Percentiles rank a stretch among this genome's conserved stretches.
phyloP scores from a whole-genome alignment of 2,888 invertebrate genomes.

The Crocallis elinguaria region DNA sequence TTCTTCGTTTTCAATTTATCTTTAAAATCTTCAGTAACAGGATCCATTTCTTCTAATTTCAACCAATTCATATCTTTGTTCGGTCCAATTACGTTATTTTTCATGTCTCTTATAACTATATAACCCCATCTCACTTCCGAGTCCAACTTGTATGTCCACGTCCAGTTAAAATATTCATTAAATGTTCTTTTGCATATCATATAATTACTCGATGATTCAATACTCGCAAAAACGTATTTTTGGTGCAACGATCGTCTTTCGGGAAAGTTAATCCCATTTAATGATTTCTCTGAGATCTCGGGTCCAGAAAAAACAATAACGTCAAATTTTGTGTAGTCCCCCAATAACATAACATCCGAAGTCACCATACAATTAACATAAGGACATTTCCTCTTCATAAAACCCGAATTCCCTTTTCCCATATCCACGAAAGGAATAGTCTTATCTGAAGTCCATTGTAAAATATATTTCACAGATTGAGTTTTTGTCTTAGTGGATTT shows the following conservation, averaged over 20 bases:
- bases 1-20: conserved; percentile 45
- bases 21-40: conserved; percentile 50
- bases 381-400: conserved; percentile 54
- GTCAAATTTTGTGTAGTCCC: conserved; percentile 41
- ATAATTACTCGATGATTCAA: conserved; percentile 62
- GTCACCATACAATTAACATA: conserved; percentile 60
- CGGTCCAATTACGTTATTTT: conserved; percentile 59
- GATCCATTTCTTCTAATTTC: conserved; percentile 49
- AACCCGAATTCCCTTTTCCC: conserved; percentile 54
- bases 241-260: conserved; percentile 48
- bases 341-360: conserved; percentile 33
- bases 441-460: conserved; percentile 58
- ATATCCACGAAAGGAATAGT: conserved; percentile 59
- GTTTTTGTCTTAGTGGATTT: neutral
- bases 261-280: conserved; percentile 38
- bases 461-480: conserved; percentile 55
- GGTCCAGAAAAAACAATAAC: conserved; percentile 42
- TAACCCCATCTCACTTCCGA: conserved; percentile 63
- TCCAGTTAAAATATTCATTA: conserved; percentile 66
- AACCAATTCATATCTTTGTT: conserved; percentile 62
- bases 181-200: conserved; percentile 47
- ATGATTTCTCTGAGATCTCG: too few species aligned
- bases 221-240: conserved; percentile 61
- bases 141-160: conserved; percentile 62
- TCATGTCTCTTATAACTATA: conserved; percentile 56